These are phyloP conservation scores for Cacatua alba DNA, from an alignment of 2,113 vertebrate genomes.

Conservation along the genomic window DNA sequence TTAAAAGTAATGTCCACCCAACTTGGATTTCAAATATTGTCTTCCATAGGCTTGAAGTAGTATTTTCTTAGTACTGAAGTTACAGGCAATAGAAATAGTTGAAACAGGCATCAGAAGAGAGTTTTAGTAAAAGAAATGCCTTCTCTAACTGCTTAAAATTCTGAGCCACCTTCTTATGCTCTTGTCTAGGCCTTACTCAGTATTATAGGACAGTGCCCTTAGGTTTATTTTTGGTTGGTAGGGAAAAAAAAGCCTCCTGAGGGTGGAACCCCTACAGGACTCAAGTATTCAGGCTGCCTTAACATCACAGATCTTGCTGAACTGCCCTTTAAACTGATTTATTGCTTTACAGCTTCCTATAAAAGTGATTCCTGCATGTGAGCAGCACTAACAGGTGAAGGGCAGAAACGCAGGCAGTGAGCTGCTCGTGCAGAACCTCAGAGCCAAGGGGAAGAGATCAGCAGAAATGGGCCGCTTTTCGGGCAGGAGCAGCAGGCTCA, in stretches of 20 bases:
- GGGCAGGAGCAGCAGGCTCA: constrained; percentile 69
- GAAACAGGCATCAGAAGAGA: background rate
- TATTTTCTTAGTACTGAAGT: background rate
- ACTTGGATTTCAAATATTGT: background rate
- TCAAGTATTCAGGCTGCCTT: background rate
- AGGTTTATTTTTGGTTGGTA: background rate
- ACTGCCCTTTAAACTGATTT: constrained; percentile 78
- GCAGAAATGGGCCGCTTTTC: constrained; percentile 75
- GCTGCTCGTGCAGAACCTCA: background rate
- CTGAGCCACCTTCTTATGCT: background rate
- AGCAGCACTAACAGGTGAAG: constrained; percentile 21
- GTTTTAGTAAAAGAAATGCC: background rate
- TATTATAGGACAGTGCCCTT: background rate
- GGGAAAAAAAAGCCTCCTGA: background rate
- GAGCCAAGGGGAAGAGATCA: background rate
- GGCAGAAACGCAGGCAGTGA: background rate
- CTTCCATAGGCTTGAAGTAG: background rate
- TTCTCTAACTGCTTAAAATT: background rate
- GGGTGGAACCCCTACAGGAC: background rate
- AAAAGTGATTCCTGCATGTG: constrained; percentile 66
- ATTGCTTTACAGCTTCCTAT: constrained; percentile 79
- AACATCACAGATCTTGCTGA: constrained; percentile 50
- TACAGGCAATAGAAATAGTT: background rate
- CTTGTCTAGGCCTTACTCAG: background rate
- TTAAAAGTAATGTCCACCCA: background rate